Percentiles rank a stretch among this genome's conserved stretches.
Conservation (phyloP, 1,140 invertebrate genomes). For the Calosoma granatense region DNA sequence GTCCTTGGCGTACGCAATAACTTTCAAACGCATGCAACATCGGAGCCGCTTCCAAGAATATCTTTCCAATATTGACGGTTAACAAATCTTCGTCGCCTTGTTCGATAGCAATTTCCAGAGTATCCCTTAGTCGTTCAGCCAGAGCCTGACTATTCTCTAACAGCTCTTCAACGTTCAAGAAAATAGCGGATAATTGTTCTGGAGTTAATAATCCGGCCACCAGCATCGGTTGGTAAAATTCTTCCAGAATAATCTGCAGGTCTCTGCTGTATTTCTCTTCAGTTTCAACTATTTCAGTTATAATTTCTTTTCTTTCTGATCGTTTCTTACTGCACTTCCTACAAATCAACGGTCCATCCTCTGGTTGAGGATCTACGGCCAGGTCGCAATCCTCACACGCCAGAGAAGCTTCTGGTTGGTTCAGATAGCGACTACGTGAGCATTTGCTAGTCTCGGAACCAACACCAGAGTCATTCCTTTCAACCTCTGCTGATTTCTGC, state of each 20-base stretch:
- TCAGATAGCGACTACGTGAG: constrained; percentile 61
- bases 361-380: constrained; percentile 54
- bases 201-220: constrained; percentile 73
- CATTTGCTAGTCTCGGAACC: constrained; percentile 85
- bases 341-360: constrained; percentile 67
- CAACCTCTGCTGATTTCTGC: constrained; percentile 54
- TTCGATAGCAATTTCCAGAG: constrained; percentile 74
- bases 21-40: constrained; percentile 92
- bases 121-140: constrained; percentile 74
- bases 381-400: constrained; percentile 70
- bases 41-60: constrained; percentile 82
- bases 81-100: constrained; percentile 70
- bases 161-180: constrained; percentile 88
- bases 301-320: constrained; percentile 85
- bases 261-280: constrained; percentile 92
- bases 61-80: constrained; percentile 81
- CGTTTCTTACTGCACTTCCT: constrained; percentile 78
- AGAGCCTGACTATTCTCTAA: constrained; percentile 80
- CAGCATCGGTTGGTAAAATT: constrained; percentile 89
- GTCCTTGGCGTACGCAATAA: constrained; percentile 85
- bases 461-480: constrained; percentile 86
- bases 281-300: constrained; percentile 91
- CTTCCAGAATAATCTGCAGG: constrained; percentile 82
- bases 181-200: constrained; percentile 79
- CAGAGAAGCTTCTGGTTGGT: constrained; percentile 37